phyloP scores from a whole-genome alignment of 1,140 invertebrate species.

The Megathymus violae region DNA sequence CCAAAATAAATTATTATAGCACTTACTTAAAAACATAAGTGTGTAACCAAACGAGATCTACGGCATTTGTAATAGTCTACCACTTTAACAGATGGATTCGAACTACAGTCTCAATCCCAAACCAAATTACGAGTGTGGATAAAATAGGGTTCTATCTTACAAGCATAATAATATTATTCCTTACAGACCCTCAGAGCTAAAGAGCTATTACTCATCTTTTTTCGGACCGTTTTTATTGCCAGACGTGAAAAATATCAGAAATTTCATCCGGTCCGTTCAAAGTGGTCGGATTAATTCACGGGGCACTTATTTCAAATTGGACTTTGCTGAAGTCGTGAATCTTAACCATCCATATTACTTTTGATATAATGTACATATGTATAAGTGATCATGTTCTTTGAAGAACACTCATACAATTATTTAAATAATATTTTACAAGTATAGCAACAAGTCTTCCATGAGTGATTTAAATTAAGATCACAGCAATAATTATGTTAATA shows the following conservation, averaged over 20 bases:
- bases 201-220: constrained; percentile 78
- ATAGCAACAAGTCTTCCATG: no score
- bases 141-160: constrained; percentile 66
- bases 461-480: no score
- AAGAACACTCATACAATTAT: no score
- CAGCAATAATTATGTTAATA: no score
- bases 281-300: constrained; percentile 81
- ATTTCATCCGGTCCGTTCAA: constrained; percentile 76
- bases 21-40: no score
- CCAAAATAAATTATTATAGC: no score
- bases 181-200: constrained; percentile 65
- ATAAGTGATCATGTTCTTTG: constrained; percentile 37
- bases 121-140: constrained; percentile 43
- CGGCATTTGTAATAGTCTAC: no score
- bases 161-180: constrained; percentile 78
- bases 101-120: constrained; percentile 9
- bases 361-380: constrained; percentile 60
- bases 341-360: constrained; percentile 60
- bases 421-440: no score
- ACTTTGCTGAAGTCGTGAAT: constrained; percentile 67
- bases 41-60: no score
- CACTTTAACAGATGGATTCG: no score
- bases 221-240: constrained; percentile 78
- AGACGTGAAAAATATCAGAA: constrained; percentile 81
- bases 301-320: constrained; percentile 83